Base-by-base conservation (phyloP, 2,888 invertebrate genomes). In the Unio delphinus region DNA sequence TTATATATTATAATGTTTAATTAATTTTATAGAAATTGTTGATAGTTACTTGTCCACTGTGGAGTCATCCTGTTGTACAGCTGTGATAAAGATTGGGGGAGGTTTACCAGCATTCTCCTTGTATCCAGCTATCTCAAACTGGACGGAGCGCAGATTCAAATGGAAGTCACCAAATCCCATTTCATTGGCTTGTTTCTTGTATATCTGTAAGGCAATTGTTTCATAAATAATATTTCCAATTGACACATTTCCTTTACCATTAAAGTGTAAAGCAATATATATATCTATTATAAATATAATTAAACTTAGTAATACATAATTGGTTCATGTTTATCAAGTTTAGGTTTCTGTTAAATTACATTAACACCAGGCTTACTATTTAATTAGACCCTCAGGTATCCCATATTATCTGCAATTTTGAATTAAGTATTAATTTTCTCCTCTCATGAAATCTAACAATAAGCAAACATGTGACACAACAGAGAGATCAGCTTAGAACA, bases 81-180 rank as follows among this genome's bases (percentile, higher is more conserved):
- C 78, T 4, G 87, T 87, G 70, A 89, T 88, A 78, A 88, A 89
- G 18, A 86, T 79, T 15, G 89, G 88, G 6, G 88, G 86, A 7
- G 88, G 84, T 71, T 87, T 87, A 17, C 83, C 86, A 23, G 87
- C 88, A 68, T 85, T 80, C n/a, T 87, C 87, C 66, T 88, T 89
- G 74, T 76, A 83, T n/a, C 78, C 81, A n/a, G 89, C 89, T 75
- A 84, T 87, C 74, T 90, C 90, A 83, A 90, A 88, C 81, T 89
- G 88, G 30, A 89, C 86, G 72, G 84, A 85, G 64, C 90, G 80
- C 75, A 90, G 77, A 74, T 84, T 88, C 78, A 90, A 76, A 76
- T 90, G 90, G 63, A 81, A 89, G 54, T 89, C 89, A 66, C 88
- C 89, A 74, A 83, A 89, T 0, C 88, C 88, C 84, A 90, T 83